These are phyloP conservation scores for Melanaphis sacchari DNA, from an alignment of 1,140 invertebrate species.

Conservation along the genomic window DNA sequence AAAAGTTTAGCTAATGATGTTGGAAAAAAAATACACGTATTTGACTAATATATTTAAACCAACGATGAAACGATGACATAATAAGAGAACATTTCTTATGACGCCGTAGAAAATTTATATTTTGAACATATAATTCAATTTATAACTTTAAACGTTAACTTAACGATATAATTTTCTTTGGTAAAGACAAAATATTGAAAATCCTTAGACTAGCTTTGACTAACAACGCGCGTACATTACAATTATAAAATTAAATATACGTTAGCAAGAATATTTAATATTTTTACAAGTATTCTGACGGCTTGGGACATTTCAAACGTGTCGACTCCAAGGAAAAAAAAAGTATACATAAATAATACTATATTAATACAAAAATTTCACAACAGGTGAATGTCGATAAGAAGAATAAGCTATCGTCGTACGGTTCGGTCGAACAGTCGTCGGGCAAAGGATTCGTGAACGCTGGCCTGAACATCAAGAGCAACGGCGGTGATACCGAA, in stretches of 20 bases:
- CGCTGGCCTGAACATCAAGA: not conserved
- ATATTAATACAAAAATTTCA: not conserved
- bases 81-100: too few relatives aligned
- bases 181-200: too few relatives aligned
- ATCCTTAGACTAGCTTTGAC: not conserved
- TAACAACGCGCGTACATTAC: not conserved
- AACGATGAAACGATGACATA: too few relatives aligned
- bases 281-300: not conserved
- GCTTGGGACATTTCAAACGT: not conserved
- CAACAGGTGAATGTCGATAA: constrained; percentile 24
- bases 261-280: not conserved
- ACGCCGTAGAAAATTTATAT: too few relatives aligned
- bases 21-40: too few relatives aligned
- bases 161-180: too few relatives aligned
- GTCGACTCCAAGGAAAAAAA: not conserved
- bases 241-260: too few relatives aligned
- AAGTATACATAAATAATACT: too few relatives aligned
- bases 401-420: constrained; percentile 20
- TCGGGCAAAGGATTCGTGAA: constrained; percentile 11
- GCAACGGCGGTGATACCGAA: not conserved
- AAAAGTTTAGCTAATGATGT: too few relatives aligned
- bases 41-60: too few relatives aligned
- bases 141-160: too few relatives aligned
- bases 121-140: too few relatives aligned
- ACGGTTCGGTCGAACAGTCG: constrained; percentile 34